Percentiles rank a stretch among this genome's conserved stretches.
Evolutionary conservation across 2,113 vertebrate species (phyloP).

Genomic region (Larimichthys crocea): DNA sequence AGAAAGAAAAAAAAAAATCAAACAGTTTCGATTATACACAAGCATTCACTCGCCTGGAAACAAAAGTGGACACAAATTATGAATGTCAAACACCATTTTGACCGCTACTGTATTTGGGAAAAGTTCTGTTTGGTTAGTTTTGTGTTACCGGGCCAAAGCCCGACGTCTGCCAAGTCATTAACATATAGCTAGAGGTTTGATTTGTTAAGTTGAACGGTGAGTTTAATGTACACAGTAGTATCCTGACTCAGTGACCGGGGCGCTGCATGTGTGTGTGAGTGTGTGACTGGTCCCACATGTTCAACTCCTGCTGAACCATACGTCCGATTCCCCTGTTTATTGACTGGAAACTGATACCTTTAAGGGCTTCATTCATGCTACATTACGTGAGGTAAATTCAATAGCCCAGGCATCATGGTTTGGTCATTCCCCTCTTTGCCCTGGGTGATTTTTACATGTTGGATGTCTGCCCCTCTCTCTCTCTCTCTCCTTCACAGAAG

Average conservation of each 20-base stretch:
- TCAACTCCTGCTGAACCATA: constrained; percentile 78
- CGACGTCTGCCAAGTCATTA: constrained; percentile 32
- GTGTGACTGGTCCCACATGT: constrained; percentile 70
- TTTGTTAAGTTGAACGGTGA: constrained; percentile 54
- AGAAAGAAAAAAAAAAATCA: constrained; percentile 4
- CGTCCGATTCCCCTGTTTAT: constrained; percentile 75
- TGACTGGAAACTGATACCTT: constrained; percentile 79
- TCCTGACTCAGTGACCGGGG: constrained; percentile 47
- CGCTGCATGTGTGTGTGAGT: constrained; percentile 5
- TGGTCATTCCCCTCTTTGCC: constrained; percentile 48
- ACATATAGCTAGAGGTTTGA: constrained; percentile 52
- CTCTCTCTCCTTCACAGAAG: constrained; percentile 39
- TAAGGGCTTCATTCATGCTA: constrained; percentile 81
- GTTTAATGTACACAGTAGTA: constrained; percentile 57
- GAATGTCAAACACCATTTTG: constrained; percentile 65
- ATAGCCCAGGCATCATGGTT: constrained; percentile 59
- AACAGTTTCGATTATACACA: constrained; percentile 42
- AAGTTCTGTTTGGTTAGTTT: constrained; percentile 64
- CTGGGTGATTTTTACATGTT: constrained; percentile 66
- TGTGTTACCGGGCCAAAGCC: constrained; percentile 41
- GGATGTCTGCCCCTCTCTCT: constrained; percentile 39
- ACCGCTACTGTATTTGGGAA: constrained; percentile 65
- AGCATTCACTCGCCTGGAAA: constrained; percentile 36
- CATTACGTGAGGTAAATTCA: constrained; percentile 66
- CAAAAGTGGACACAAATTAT: constrained; percentile 56